Evolutionary conservation across 1,140 invertebrate genomes (phyloP).

Genomic region (Coelopa frigida): DNA sequence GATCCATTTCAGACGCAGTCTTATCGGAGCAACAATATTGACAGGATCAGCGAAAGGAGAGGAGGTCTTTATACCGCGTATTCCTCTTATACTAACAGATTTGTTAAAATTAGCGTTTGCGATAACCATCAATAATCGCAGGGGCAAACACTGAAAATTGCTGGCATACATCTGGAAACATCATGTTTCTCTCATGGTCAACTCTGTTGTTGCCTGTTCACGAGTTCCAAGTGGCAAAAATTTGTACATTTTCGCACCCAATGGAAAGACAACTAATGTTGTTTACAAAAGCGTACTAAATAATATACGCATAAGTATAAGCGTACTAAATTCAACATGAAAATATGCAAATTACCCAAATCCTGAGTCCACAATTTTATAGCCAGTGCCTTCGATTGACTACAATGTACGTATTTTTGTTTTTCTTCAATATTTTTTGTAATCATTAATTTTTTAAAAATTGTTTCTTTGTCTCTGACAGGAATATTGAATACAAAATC

Average conservation of each 20-base stretch:
- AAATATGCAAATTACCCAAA: too few relatives aligned
- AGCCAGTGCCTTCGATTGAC: too few relatives aligned
- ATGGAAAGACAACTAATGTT: constrained; percentile 6
- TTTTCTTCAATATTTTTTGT: too few relatives aligned
- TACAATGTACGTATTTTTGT: too few relatives aligned
- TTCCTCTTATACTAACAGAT: constrained; percentile 31
- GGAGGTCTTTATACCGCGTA: constrained; percentile 34
- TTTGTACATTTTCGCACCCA: constrained; percentile 5
- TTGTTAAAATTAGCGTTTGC: constrained; percentile 45
- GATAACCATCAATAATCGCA: constrained; percentile 53
- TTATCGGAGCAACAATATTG: constrained; percentile 35
- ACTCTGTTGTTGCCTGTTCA: constrained; percentile 25
- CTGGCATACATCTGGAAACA: constrained; percentile 35
- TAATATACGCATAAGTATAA: too few relatives aligned
- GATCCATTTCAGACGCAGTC: constrained; percentile 18
- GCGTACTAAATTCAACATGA: too few relatives aligned
- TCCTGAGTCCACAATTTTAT: too few relatives aligned
- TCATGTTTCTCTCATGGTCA: constrained; percentile 18
- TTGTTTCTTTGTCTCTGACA: too few relatives aligned
- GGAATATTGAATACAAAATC: too few relatives aligned
- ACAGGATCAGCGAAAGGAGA: constrained; percentile 31
- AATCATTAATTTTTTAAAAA: too few relatives aligned
- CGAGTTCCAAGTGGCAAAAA: constrained; percentile 19
- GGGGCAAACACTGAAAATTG: constrained; percentile 44
- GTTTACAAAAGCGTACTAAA: constrained; percentile 3